Percentiles rank a stretch among this genome's conserved stretches.
phyloP scores from a whole-genome alignment of 2,113 vertebrate genomes.

The Embiotoca jacksoni region DNA sequence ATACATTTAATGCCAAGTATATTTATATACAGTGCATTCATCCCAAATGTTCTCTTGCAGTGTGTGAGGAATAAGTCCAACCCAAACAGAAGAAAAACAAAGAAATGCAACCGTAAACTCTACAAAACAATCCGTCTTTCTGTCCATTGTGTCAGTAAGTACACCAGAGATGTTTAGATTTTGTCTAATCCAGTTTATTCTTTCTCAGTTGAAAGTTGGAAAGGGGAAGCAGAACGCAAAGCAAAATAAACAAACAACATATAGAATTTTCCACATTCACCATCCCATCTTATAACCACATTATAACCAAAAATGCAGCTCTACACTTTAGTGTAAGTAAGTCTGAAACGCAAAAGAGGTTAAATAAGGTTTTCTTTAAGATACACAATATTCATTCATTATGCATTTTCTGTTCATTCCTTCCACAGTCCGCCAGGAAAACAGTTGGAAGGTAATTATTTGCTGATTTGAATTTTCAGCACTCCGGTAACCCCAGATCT shows the following conservation, averaged over 20 bases:
- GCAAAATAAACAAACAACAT: slow-evolving; percentile 74
- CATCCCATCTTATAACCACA: slow-evolving; percentile 68
- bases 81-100: neutral
- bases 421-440: slow-evolving; percentile 91
- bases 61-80: neutral
- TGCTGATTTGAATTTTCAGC: slow-evolving; percentile 49
- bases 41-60: neutral
- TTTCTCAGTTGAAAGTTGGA: slow-evolving; percentile 89
- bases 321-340: slow-evolving; percentile 95
- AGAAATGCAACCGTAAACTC: neutral
- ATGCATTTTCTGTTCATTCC: slow-evolving; percentile 54
- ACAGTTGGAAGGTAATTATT: slow-evolving; percentile 74
- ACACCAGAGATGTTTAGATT: slow-evolving; percentile 59
- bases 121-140: neutral
- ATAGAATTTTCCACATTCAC: slow-evolving; percentile 82
- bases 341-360: slow-evolving; percentile 93
- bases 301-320: slow-evolving; percentile 93
- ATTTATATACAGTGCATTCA: neutral
- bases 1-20: neutral
- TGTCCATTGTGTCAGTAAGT: slow-evolving; percentile 45
- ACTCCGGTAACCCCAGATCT: slow-evolving; percentile 31
- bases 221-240: slow-evolving; percentile 62
- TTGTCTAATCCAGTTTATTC: slow-evolving; percentile 95
- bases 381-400: slow-evolving; percentile 92
- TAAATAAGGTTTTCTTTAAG: slow-evolving; percentile 94